These are phyloP conservation scores for Limosa lapponica DNA, from an alignment of 2,797 vertebrate genomes.

Conservation along the genomic window DNA sequence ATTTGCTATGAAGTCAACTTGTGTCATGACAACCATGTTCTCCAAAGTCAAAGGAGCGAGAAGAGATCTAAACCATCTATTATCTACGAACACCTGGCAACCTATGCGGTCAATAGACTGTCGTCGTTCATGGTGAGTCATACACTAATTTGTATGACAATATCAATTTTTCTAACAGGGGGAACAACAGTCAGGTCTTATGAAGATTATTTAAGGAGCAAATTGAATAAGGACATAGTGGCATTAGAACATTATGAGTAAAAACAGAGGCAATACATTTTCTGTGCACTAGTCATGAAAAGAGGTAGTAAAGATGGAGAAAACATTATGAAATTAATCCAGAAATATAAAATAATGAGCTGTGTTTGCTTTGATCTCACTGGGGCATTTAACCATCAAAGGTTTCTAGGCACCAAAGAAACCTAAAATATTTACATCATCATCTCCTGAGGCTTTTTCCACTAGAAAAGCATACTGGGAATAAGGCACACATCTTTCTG, in stretches of 20 bases:
- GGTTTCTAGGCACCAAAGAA: background rate
- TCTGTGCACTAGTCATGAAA: background rate
- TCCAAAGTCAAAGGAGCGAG: background rate
- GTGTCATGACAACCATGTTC: background rate
- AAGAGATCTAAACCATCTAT: background rate
- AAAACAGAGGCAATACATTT: background rate
- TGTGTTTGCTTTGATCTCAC: background rate
- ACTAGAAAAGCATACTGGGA: background rate
- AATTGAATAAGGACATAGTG: background rate
- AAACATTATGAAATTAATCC: background rate
- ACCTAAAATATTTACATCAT: background rate
- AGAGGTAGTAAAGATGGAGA: background rate
- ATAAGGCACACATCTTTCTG: background rate
- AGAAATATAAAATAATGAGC: background rate
- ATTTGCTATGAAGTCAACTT: background rate
- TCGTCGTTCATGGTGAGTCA: background rate
- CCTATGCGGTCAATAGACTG: background rate
- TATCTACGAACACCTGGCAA: background rate
- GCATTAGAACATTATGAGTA: background rate
- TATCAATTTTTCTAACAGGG: background rate
- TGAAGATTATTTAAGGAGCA: background rate
- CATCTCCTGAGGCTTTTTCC: background rate
- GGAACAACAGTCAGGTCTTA: background rate
- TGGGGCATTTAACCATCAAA: background rate
- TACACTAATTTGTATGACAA: background rate